phyloP scores from a whole-genome alignment of 1,140 invertebrate species.

The Melitaea cinxia region DNA sequence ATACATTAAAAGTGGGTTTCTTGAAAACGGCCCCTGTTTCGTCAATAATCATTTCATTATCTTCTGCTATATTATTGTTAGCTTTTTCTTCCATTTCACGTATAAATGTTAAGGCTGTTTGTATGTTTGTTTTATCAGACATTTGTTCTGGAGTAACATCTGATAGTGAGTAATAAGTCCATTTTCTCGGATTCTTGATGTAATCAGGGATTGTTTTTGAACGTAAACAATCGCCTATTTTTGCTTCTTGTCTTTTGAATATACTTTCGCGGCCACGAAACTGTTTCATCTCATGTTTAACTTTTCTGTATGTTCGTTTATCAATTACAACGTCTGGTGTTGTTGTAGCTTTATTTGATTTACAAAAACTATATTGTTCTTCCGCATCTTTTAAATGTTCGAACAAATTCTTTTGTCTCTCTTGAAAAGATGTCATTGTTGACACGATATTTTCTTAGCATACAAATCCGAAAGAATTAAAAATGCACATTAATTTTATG shows the following conservation, averaged over 20 bases:
- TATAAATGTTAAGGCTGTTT: conserved; percentile 87
- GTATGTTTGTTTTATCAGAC: conserved; percentile 87
- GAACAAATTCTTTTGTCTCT: conserved; percentile 81
- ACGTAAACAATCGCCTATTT: conserved; percentile 81
- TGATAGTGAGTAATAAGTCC: conserved; percentile 88
- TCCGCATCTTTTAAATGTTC: conserved; percentile 81
- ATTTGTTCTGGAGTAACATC: conserved; percentile 88
- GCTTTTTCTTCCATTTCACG: conserved; percentile 83
- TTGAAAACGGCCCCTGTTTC: conserved; percentile 78
- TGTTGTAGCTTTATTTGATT: conserved; percentile 63
- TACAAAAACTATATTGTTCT: conserved; percentile 77
- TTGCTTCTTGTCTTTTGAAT: conserved; percentile 86
- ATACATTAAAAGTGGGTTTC: conserved; percentile 72
- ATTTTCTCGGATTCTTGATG: conserved; percentile 88
- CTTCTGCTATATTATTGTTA: conserved; percentile 42
- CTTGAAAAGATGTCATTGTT: conserved; percentile 76
- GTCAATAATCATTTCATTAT: conserved; percentile 44
- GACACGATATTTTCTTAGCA: not conserved
- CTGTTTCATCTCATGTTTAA: conserved; percentile 79
- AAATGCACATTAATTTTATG: no score
- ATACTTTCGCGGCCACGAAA: conserved; percentile 89
- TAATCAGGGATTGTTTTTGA: conserved; percentile 84
- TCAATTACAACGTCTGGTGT: conserved; percentile 59
- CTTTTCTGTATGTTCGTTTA: conserved; percentile 54
- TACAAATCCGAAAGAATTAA: no score